These are phyloP conservation scores for Corynorhinus townsendii DNA, from an alignment of 2,113 vertebrate genomes.

Conservation along the genomic window DNA sequence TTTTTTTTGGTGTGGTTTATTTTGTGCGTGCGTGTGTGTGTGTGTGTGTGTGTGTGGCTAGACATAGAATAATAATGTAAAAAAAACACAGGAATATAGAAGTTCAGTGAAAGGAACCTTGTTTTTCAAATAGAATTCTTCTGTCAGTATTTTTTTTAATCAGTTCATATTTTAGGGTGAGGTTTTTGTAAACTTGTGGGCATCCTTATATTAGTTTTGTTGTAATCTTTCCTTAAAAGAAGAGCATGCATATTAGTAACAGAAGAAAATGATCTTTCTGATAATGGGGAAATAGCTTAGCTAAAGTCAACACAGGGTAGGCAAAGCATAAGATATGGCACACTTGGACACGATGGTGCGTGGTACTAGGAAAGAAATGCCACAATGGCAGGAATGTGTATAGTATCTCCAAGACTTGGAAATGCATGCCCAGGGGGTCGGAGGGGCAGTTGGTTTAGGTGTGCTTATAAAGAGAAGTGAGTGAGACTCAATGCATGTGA, in stretches of 20 bases:
- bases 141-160: background rate
- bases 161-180: background rate
- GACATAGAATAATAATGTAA: background rate
- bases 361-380: background rate
- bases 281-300: too few species aligned
- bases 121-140: background rate
- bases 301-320: fast-evolving
- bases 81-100: background rate
- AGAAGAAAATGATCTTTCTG: background rate
- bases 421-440: background rate
- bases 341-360: too few species aligned
- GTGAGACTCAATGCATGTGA: background rate
- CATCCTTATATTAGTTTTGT: background rate
- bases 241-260: background rate
- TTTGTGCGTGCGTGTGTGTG: too few species aligned
- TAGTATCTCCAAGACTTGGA: background rate
- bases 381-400: background rate
- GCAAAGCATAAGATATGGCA: background rate
- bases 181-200: background rate
- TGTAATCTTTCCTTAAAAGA: background rate
- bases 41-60: background rate
- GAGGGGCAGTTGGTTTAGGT: background rate
- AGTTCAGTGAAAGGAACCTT: background rate
- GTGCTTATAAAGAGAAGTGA: background rate
- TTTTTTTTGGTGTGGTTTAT: too few species aligned